Percentiles rank a stretch among this genome's conserved stretches.
phyloP scores from a whole-genome alignment of 2,888 invertebrate genomes.

The Habroteleia sp. region DNA sequence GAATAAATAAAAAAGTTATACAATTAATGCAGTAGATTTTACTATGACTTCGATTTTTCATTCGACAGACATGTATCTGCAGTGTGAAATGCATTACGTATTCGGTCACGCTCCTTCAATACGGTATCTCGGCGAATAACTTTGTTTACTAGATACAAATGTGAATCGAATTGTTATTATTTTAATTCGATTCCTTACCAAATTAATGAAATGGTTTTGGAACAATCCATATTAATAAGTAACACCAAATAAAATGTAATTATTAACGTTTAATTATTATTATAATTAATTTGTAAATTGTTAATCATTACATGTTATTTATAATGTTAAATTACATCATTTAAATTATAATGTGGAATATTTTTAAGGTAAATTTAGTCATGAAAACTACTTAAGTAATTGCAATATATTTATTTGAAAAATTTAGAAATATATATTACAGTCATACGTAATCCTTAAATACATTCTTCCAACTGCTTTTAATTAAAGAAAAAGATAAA shows the following conservation, averaged over 20 bases:
- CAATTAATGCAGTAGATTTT: background rate
- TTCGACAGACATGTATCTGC: background rate
- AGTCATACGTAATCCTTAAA: too few relatives aligned
- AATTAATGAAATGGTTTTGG: too few relatives aligned
- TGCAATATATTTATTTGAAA: too few relatives aligned
- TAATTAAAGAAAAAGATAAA: too few relatives aligned
- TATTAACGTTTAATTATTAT: background rate
- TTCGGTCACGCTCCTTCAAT: constrained; percentile 21
- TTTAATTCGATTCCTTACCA: background rate
- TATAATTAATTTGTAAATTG: too few relatives aligned
- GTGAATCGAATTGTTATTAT: background rate
- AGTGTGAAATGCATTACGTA: constrained; percentile 16
- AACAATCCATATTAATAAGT: background rate
- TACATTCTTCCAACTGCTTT: too few relatives aligned
- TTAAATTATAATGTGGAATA: too few relatives aligned
- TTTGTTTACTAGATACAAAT: constrained; percentile 2
- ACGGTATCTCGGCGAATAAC: constrained; percentile 5
- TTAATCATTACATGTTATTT: too few relatives aligned
- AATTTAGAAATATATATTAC: too few relatives aligned
- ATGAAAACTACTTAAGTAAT: too few relatives aligned
- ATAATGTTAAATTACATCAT: too few relatives aligned
- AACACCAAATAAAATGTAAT: background rate
- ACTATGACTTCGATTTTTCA: background rate
- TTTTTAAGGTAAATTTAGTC: too few relatives aligned
- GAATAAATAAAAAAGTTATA: constrained; percentile 17